phyloP scores from a whole-genome alignment of 2,113 vertebrate species.

The Scolopax mira region DNA sequence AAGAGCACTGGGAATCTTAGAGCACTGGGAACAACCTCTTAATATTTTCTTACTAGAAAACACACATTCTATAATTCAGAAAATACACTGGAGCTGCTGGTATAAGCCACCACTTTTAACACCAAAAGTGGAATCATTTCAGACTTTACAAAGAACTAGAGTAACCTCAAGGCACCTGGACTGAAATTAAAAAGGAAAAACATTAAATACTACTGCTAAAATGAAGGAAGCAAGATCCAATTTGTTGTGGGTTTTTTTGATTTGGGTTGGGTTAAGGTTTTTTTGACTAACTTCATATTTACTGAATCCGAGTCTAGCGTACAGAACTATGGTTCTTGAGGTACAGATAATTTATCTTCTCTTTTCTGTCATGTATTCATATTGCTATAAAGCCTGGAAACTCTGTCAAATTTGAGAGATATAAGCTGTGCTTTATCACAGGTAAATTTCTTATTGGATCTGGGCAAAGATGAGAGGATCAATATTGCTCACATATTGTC shows the following conservation, averaged over 20 bases:
- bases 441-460: too few relatives aligned
- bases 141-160: background rate
- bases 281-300: background rate
- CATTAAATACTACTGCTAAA: background rate
- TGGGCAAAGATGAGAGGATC: background rate
- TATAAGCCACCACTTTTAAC: background rate
- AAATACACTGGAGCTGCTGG: background rate
- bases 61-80: background rate
- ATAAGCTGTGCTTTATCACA: background rate
- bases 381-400: background rate
- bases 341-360: background rate
- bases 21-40: background rate
- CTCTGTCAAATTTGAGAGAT: background rate
- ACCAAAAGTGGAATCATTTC: background rate
- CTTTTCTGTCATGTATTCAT: background rate
- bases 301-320: background rate
- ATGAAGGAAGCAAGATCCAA: background rate
- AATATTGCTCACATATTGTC: background rate
- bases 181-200: background rate
- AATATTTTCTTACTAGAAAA: background rate
- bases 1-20: background rate
- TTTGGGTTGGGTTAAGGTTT: background rate
- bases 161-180: background rate
- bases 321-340: background rate
- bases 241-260: background rate